These are phyloP conservation scores for Bombyx mandarina DNA, from an alignment of 1,140 invertebrate species.

Conservation along the genomic window DNA sequence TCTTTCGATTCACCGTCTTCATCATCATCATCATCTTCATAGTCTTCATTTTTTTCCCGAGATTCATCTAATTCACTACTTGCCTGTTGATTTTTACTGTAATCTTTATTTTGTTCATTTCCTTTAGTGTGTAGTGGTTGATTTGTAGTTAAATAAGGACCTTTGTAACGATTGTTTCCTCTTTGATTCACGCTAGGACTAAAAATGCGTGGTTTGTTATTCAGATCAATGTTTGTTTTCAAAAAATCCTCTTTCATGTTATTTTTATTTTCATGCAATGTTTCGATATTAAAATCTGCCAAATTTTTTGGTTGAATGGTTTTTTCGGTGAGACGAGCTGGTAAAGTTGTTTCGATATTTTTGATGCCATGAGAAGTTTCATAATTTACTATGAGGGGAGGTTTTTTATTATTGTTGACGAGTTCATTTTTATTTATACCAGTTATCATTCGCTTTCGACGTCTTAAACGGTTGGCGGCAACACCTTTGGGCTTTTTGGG, in stretches of 20 bases:
- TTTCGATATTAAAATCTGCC: constrained; percentile 54
- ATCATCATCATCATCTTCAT: constrained; percentile 7
- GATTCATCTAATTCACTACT: constrained; percentile 1
- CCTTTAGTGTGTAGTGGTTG: too few species aligned
- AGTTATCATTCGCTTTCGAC: constrained; percentile 34
- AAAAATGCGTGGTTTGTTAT: too few species aligned
- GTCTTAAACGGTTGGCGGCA: constrained; percentile 36
- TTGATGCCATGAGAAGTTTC: constrained; percentile 27
- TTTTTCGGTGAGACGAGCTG: constrained; percentile 16
- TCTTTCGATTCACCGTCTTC: constrained; percentile 8
- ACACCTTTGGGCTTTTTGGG: constrained; percentile 36
- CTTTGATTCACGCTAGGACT: too few species aligned
- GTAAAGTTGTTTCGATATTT: constrained; percentile 19
- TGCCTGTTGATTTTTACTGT: background rate
- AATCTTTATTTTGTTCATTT: constrained; percentile 14
- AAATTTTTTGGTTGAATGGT: constrained; percentile 33
- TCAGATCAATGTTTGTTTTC: too few species aligned
- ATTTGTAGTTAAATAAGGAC: too few species aligned
- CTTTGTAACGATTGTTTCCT: too few species aligned
- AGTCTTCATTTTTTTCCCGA: constrained; percentile 6
- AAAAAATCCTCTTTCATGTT: constrained; percentile 7
- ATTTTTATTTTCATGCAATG: constrained; percentile 22
- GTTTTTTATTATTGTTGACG: constrained; percentile 7
- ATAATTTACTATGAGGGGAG: constrained; percentile 33
- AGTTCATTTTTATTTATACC: constrained; percentile 1